A percentile compares a stretch with the other conserved stretches of the same genome.
Conservation (phyloP, 2,888 invertebrate species). For the Bembecia ichneumoniformis region DNA sequence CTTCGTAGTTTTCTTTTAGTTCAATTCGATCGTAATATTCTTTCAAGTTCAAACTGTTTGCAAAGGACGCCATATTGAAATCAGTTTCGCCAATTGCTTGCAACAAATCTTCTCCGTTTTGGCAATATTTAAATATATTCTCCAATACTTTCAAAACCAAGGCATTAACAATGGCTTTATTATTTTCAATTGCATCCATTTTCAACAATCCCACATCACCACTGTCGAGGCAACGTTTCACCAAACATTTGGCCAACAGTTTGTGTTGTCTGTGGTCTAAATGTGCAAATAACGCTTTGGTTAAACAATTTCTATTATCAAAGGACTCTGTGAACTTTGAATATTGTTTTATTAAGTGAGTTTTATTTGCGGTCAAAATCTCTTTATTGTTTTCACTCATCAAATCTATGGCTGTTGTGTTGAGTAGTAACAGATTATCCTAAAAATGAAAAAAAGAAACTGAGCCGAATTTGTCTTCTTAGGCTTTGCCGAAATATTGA, state of each 20-base stretch:
- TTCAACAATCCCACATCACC: conserved; percentile 26
- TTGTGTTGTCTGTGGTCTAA: conserved; percentile 39
- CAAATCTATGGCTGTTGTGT: conserved; percentile 38
- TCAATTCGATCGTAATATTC: conserved; percentile 29
- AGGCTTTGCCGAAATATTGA: not conserved
- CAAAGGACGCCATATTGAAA: conserved; percentile 35
- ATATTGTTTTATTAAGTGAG: conserved; percentile 41
- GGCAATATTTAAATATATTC: conserved; percentile 37
- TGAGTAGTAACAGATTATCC: conserved; percentile 44
- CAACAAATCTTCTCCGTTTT: conserved; percentile 34
- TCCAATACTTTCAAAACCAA: conserved; percentile 42
- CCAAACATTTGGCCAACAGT: conserved; percentile 37
- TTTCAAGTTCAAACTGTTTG: conserved; percentile 28
- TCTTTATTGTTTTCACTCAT: conserved; percentile 14
- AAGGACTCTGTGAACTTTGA: conserved; percentile 24
- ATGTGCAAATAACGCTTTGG: conserved; percentile 36
- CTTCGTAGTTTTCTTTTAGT: conserved; percentile 21
- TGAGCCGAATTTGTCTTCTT: not conserved
- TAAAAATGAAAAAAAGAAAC: conserved; percentile 28
- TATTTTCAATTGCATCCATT: conserved; percentile 29
- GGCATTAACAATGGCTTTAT: conserved; percentile 36
- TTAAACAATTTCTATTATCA: conserved; percentile 25
- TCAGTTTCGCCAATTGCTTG: conserved; percentile 39
- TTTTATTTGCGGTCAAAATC: conserved; percentile 25
- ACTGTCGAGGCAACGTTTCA: conserved; percentile 31